Percentiles rank a stretch among this genome's conserved stretches.
These are phyloP conservation scores for Gallinago media DNA, from an alignment of 2,113 vertebrate genomes.

Conservation along the genomic window DNA sequence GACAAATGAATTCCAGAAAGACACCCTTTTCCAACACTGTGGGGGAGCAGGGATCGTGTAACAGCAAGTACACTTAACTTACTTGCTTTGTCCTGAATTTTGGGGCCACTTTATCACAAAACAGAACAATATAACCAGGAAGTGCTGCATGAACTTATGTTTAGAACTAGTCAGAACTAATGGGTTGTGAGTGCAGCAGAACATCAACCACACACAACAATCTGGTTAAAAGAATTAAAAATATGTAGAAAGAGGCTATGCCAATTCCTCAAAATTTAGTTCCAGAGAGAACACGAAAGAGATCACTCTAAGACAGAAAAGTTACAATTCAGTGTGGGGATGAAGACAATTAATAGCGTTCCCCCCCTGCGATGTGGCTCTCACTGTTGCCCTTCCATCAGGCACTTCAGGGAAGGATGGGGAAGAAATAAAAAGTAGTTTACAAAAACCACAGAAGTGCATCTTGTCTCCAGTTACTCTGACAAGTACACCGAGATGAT, in stretches of 20 bases:
- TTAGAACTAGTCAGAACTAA: fast-evolving
- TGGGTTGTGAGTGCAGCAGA: fast-evolving
- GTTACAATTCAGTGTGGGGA: background rate
- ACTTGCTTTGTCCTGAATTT: background rate
- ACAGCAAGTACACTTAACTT: background rate
- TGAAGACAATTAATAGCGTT: background rate
- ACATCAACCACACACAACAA: background rate
- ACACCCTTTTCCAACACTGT: background rate
- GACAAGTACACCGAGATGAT: background rate
- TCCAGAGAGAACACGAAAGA: background rate
- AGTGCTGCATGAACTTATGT: fast-evolving
- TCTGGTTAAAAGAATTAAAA: background rate
- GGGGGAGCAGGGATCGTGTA: background rate
- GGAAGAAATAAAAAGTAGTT: background rate
- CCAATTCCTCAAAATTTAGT: background rate
- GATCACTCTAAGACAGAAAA: background rate
- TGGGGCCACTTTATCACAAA: background rate
- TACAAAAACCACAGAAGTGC: background rate
- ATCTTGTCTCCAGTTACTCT: background rate
- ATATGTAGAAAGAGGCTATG: background rate
- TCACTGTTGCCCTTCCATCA: background rate
- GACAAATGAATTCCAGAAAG: background rate
- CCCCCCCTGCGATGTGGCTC: background rate
- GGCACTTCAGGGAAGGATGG: background rate
- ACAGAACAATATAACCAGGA: background rate